Evolutionary conservation across 2,797 vertebrate species (phyloP).

Genomic region (Poeciliopsis gracilis): DNA sequence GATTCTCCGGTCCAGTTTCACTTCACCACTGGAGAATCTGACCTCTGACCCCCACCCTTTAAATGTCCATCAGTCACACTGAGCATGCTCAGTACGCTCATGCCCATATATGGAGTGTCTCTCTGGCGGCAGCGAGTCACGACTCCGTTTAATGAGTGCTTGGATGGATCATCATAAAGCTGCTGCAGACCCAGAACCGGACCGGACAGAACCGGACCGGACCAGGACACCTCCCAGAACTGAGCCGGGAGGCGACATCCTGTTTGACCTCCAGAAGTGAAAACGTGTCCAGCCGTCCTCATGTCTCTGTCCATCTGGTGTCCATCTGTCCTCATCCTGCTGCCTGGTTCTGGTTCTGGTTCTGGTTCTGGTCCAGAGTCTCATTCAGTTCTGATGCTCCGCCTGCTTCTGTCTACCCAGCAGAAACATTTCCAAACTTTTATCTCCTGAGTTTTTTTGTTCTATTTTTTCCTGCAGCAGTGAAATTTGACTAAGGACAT

Average conservation of each 20-base stretch:
- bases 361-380: not conserved
- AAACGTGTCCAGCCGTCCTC: not conserved
- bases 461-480: not conserved
- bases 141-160: not conserved
- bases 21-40: not conserved
- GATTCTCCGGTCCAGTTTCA: not conserved
- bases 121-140: not conserved
- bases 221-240: not conserved
- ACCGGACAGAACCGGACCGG: too few species aligned
- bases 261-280: not conserved
- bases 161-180: conserved; percentile 32
- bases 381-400: not conserved
- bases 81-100: not conserved
- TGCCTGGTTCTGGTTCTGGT: not conserved
- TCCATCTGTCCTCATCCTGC: not conserved
- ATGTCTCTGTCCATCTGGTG: not conserved
- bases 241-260: too few species aligned
- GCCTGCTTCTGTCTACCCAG: not conserved
- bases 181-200: not conserved
- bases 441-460: not conserved
- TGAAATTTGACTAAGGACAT: not conserved
- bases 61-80: not conserved
- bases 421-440: not conserved
- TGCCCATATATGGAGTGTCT: not conserved
- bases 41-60: too few species aligned